These are phyloP conservation scores for Automeris io DNA, from an alignment of 2,888 invertebrate genomes.

Conservation along the genomic window DNA sequence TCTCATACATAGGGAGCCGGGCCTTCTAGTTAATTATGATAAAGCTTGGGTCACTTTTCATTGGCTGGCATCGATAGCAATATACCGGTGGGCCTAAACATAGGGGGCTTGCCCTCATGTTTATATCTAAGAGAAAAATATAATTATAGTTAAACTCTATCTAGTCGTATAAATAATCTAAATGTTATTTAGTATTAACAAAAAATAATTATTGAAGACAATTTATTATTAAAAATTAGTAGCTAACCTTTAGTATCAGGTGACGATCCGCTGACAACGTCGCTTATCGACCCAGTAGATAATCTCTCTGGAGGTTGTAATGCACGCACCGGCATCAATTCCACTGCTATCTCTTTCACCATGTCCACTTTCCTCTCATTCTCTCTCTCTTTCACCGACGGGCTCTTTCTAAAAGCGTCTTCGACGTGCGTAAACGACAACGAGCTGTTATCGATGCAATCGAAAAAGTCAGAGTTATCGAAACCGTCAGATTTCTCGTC, in stretches of 20 bases:
- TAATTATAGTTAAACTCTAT: too few species aligned
- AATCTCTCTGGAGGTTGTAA: conserved; percentile 63
- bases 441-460: conserved; percentile 72
- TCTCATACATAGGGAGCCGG: too few species aligned
- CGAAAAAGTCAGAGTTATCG: conserved; percentile 70
- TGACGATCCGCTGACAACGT: conserved; percentile 79
- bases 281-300: conserved; percentile 80
- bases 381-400: conserved; percentile 53
- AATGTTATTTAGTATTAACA: too few species aligned
- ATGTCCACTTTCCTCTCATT: conserved; percentile 47
- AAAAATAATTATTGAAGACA: too few species aligned
- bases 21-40: too few species aligned
- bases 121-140: too few species aligned
- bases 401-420: conserved; percentile 70
- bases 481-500: conserved; percentile 73
- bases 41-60: too few species aligned
- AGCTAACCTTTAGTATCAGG: conserved; percentile 76
- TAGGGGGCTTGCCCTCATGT: too few species aligned
- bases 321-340: conserved; percentile 28
- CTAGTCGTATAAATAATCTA: too few species aligned
- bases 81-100: too few species aligned
- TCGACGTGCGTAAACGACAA: conserved; percentile 69
- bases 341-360: conserved; percentile 33
- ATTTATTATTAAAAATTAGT: background rate
- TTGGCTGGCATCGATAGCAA: too few species aligned